Percentiles rank a stretch among this genome's conserved stretches.
Evolutionary conservation across 2,113 vertebrate species (phyloP).

Genomic region (Etheostoma cragini): DNA sequence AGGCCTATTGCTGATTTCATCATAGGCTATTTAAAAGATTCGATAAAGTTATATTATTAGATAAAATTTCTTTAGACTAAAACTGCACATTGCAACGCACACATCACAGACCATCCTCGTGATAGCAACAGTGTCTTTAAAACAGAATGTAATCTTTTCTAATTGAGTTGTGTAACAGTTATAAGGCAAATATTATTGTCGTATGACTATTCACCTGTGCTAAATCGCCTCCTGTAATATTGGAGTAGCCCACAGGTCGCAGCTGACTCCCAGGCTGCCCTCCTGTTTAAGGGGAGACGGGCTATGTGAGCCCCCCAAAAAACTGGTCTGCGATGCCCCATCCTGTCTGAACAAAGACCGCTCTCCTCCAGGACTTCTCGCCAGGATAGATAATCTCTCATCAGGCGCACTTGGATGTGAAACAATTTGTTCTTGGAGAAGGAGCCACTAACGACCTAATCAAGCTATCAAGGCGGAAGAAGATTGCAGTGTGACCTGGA

Average conservation of each 20-base stretch:
- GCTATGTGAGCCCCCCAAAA: constrained; percentile 83
- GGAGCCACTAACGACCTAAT: constrained; percentile 99
- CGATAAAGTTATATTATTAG: neutral
- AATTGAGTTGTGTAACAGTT: neutral
- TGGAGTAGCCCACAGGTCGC: neutral
- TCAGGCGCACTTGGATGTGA: constrained; percentile 92
- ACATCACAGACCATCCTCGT: neutral
- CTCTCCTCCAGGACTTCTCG: constrained; percentile 80
- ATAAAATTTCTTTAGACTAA: neutral
- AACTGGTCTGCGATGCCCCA: constrained; percentile 87
- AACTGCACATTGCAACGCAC: neutral
- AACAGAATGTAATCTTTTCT: neutral
- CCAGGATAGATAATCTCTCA: constrained; percentile 90
- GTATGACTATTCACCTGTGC: constrained; percentile 17
- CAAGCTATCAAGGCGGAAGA: constrained; percentile 96
- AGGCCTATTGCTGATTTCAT: neutral
- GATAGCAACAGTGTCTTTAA: neutral
- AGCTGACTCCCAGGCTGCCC: constrained; percentile 22
- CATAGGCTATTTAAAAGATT: neutral
- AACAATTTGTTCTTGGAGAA: constrained; percentile 91
- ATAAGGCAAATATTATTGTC: neutral
- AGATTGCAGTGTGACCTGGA: constrained; percentile 97
- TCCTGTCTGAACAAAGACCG: constrained; percentile 84
- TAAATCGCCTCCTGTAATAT: constrained; percentile 7
- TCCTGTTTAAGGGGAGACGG: constrained; percentile 77